Evolutionary conservation across 2,797 vertebrate genomes (phyloP).

Genomic region (Anguilla marmorata): DNA sequence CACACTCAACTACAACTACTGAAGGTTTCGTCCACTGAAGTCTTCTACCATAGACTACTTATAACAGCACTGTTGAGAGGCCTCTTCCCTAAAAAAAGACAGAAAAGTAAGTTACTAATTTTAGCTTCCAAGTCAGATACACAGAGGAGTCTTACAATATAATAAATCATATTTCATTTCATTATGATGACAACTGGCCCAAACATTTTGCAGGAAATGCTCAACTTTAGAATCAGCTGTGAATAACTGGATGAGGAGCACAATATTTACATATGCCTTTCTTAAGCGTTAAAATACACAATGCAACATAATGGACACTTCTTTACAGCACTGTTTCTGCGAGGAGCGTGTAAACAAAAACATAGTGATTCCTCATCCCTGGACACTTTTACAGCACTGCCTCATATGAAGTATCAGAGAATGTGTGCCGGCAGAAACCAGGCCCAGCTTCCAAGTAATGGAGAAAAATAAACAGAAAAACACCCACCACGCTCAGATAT

Average conservation of each 20-base stretch:
- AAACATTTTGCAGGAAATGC: background rate
- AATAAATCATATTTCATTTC: background rate
- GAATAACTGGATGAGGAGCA: background rate
- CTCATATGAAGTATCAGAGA: background rate
- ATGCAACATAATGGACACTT: background rate
- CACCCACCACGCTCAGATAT: background rate
- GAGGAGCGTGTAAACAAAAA: background rate
- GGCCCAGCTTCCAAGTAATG: background rate
- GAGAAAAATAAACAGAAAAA: background rate
- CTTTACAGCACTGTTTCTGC: background rate
- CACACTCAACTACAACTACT: background rate
- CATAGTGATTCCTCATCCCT: background rate
- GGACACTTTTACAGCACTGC: background rate
- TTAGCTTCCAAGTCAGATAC: background rate
- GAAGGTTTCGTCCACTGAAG: conserved; percentile 23
- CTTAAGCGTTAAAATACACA: background rate
- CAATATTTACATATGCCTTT: background rate
- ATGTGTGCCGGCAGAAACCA: background rate
- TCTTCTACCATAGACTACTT: conserved; percentile 9
- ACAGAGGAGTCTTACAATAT: background rate
- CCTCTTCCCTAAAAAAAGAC: background rate
- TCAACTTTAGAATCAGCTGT: background rate
- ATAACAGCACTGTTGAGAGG: conserved; percentile 19
- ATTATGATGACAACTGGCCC: background rate
- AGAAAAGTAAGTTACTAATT: background rate